Evolutionary conservation across 2,888 invertebrate species (phyloP).

Genomic region (Lottia scabra): DNA sequence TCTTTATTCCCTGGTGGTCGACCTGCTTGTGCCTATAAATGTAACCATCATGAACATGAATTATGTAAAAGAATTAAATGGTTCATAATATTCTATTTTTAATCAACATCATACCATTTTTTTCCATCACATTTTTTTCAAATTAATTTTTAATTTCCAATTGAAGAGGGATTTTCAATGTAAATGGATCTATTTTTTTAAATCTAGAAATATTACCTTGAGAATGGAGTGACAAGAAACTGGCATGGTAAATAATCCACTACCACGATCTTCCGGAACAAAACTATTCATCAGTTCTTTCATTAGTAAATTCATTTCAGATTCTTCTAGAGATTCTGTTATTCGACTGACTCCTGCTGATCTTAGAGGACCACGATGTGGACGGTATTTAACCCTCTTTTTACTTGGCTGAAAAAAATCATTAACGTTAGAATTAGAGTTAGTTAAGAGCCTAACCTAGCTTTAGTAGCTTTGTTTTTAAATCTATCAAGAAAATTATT

Average conservation of each 20-base stretch:
- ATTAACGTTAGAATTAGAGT: too few relatives aligned
- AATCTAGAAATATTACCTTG: slow-evolving; percentile 49
- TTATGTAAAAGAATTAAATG: too few relatives aligned
- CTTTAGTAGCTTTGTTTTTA: too few relatives aligned
- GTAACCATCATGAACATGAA: too few relatives aligned
- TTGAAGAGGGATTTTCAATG: too few relatives aligned
- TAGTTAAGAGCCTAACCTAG: too few relatives aligned
- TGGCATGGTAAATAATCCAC: slow-evolving; percentile 57
- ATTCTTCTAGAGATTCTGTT: slow-evolving; percentile 58
- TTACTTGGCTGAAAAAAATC: slow-evolving; percentile 21
- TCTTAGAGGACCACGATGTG: slow-evolving; percentile 53
- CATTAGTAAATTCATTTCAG: slow-evolving; percentile 52
- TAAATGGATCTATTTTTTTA: too few relatives aligned
- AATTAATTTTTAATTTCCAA: too few relatives aligned
- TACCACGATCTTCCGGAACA: slow-evolving; percentile 33
- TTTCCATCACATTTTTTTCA: too few relatives aligned
- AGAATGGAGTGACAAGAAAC: slow-evolving; percentile 62
- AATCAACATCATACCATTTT: too few relatives aligned
- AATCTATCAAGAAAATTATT: too few relatives aligned
- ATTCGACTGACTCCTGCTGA: slow-evolving; percentile 52
- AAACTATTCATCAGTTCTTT: slow-evolving; percentile 43
- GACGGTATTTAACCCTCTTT: slow-evolving; percentile 49
- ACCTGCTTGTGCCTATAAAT: slow-evolving; percentile 59
- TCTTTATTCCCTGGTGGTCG: slow-evolving; percentile 65
- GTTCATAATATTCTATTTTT: too few relatives aligned